Base-by-base conservation (phyloP, 1,140 invertebrate genomes). In the Drosophila prosaltans region DNA sequence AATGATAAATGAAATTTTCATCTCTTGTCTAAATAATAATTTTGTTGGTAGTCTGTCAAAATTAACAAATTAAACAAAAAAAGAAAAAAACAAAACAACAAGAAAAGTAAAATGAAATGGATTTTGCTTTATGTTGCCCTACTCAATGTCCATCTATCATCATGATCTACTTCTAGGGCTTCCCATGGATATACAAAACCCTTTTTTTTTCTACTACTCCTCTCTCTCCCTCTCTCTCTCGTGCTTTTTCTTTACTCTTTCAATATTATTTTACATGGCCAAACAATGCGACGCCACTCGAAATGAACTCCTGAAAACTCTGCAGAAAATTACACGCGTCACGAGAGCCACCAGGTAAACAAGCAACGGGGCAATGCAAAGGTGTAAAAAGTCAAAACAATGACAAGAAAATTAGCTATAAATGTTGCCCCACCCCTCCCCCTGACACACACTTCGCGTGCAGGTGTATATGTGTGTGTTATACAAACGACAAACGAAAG, bases 201-300 rank as follows among this genome's bases (percentile, higher is more conserved):
- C 39, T 73, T 60, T 16, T 41, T 57, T 30, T 57, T 2, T 28
- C 10, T 24, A 0, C 40, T 58, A 11, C 51, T 41, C 65, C 28
- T 5, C 32, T 36, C 65, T 9, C 5, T 10, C 54, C 32, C 32
- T 1, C 77, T 83, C 80, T 30, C 6, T 5, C 32, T 36, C 32
- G 1, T 6, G 4, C 3, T 36, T 36, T 7, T 36, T 36, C 81
- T 77, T 83, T 80, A 83, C 77, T 69, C 81, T 54, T 65, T 70
- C 66, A 84, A 84, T 81, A 85, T 85, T 84, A 85, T 84, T 84
- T 81, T 84, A 85, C 81, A 85, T 64, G 74, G 66, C 66, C 81
- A 85, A 84, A 84, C 78, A 84, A 80, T 68, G 67, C 67, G 66
- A 61, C 67, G 77, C 62, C 66, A 69, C 70, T 78, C 64, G 64